These are phyloP conservation scores for Tribolium madens DNA, from an alignment of 1,140 invertebrate species.

Conservation along the genomic window DNA sequence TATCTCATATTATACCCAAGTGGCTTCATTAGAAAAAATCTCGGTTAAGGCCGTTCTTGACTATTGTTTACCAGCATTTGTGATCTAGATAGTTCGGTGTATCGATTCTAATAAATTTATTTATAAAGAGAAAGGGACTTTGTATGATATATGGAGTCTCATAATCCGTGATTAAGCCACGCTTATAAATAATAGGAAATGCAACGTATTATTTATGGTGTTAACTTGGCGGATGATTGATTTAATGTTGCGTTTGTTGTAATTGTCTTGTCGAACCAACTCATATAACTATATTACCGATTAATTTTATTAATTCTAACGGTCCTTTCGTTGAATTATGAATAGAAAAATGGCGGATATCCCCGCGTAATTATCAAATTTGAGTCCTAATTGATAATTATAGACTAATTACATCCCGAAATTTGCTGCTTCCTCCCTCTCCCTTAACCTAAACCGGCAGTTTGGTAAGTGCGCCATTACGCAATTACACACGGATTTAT, in stretches of 20 bases:
- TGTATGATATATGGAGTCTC: constrained; percentile 37
- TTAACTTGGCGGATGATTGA: constrained; percentile 32
- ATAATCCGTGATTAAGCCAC: constrained; percentile 41
- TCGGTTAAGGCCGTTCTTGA: background rate
- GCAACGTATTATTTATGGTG: constrained; percentile 41
- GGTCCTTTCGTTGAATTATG: background rate
- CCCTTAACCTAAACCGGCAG: background rate
- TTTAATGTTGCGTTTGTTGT: constrained; percentile 43
- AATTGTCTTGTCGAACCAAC: constrained; percentile 41
- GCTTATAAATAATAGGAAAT: constrained; percentile 46
- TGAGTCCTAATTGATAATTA: constrained; percentile 23
- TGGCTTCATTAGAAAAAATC: background rate
- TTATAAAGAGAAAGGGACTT: constrained; percentile 41
- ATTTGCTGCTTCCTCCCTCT: background rate
- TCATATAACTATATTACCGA: constrained; percentile 35
- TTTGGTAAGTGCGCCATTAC: constrained; percentile 26
- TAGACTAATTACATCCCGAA: constrained; percentile 16
- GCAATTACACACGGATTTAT: constrained; percentile 19
- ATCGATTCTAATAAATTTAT: constrained; percentile 29
- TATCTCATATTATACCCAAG: no score
- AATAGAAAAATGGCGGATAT: background rate
- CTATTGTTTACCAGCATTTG: background rate
- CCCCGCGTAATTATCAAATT: background rate
- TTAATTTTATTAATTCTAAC: constrained; percentile 34
- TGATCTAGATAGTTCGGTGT: constrained; percentile 12